Conservation (phyloP, 2,113 vertebrate species). For the Galemys pyrenaicus region DNA sequence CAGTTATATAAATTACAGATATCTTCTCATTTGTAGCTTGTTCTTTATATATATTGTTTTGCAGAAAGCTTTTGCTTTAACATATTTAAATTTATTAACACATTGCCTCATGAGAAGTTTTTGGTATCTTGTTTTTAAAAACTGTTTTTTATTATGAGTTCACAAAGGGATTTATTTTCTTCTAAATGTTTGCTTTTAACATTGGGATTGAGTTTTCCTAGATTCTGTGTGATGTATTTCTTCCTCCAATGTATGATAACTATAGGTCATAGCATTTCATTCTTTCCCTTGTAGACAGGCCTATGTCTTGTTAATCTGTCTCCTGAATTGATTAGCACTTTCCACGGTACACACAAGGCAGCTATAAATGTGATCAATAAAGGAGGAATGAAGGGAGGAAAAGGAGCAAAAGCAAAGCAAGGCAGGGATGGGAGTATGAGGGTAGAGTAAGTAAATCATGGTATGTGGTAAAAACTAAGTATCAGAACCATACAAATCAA, state of each 20-base stretch:
- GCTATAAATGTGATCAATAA: neutral
- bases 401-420: neutral
- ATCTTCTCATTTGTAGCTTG: neutral
- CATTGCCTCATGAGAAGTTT: neutral
- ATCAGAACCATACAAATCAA: neutral
- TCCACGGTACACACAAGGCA: neutral
- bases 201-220: neutral
- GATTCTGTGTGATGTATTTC: neutral
- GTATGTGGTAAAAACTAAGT: neutral
- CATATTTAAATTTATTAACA: neutral
- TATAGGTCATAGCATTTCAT: neutral
- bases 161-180: neutral
- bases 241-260: neutral
- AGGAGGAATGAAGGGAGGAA: neutral
- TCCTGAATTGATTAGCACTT: neutral
- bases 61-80: slow-evolving; percentile 5
- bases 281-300: neutral
- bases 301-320: neutral
- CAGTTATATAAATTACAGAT: slow-evolving; percentile 8
- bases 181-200: slow-evolving; percentile 11
- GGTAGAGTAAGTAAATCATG: neutral
- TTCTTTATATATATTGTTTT: neutral
- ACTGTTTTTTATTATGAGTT: neutral
- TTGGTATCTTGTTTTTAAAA: neutral
- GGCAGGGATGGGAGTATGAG: neutral